These are phyloP conservation scores for Stictonetta naevosa DNA, from an alignment of 2,113 vertebrate species.

Conservation along the genomic window DNA sequence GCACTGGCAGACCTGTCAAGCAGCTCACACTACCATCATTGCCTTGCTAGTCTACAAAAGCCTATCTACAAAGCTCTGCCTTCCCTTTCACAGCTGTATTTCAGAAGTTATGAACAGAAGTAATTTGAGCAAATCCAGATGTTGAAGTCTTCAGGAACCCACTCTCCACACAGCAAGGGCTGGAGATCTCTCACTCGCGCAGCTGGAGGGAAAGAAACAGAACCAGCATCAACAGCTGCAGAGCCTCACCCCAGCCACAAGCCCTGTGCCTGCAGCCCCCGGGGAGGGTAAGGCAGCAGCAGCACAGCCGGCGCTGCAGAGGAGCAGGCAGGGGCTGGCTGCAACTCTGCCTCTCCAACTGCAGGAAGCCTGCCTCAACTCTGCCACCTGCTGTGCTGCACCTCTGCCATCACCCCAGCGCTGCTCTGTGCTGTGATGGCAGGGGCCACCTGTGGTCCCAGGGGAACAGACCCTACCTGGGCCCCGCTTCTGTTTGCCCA, in stretches of 20 bases:
- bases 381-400: neutral
- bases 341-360: accelerated
- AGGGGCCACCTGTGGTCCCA: neutral
- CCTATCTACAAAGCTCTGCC: neutral
- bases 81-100: neutral
- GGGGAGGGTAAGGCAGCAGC: neutral
- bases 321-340: neutral
- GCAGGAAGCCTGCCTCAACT: accelerated
- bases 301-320: neutral
- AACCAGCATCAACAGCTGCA: neutral
- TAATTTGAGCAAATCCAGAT: neutral
- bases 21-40: neutral
- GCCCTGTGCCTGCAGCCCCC: neutral
- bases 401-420: accelerated
- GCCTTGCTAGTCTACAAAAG: slow-evolving; percentile 41
- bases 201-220: slow-evolving; percentile 4
- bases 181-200: neutral
- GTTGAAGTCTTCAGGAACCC: neutral
- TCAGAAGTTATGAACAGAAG: neutral
- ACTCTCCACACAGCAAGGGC: accelerated
- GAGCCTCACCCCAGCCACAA: accelerated
- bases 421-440: accelerated
- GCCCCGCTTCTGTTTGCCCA: neutral
- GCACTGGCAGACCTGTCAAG: neutral
- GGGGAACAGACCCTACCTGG: too few species aligned